Percentiles rank a stretch among this genome's conserved stretches.
Evolutionary conservation across 2,797 vertebrate species (phyloP).

Genomic region (Coccyzus lansbergi): DNA sequence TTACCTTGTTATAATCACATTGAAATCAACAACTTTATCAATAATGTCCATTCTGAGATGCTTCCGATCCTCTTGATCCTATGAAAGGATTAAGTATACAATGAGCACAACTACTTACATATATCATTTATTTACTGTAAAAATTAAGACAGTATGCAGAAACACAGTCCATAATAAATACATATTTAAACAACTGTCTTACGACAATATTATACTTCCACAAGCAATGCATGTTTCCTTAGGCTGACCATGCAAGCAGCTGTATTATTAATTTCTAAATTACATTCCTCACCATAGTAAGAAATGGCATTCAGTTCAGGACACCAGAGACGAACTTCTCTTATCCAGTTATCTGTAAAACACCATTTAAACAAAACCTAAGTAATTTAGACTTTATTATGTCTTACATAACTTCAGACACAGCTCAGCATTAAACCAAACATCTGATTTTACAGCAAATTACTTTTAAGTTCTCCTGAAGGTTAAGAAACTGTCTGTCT

Average conservation of each 20-base stretch:
- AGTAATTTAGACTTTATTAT: background rate
- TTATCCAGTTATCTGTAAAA: constrained; percentile 93
- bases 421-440: background rate
- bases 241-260: background rate
- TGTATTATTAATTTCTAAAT: fast-evolving
- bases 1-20: constrained; percentile 96
- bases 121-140: background rate
- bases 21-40: constrained; percentile 83
- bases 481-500: background rate
- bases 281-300: constrained; percentile 88
- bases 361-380: background rate
- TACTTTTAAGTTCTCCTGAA: background rate
- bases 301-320: constrained; percentile 89
- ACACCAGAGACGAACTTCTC: constrained; percentile 93
- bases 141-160: background rate
- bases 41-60: constrained; percentile 90
- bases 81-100: background rate
- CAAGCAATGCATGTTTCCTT: background rate
- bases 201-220: background rate
- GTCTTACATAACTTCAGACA: background rate
- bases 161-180: background rate
- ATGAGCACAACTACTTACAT: background rate
- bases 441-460: background rate
- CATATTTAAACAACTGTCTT: background rate
- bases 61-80: constrained; percentile 92